Base-by-base conservation (phyloP, 2,797 vertebrate species). In the Orestias chungarensis region DNA sequence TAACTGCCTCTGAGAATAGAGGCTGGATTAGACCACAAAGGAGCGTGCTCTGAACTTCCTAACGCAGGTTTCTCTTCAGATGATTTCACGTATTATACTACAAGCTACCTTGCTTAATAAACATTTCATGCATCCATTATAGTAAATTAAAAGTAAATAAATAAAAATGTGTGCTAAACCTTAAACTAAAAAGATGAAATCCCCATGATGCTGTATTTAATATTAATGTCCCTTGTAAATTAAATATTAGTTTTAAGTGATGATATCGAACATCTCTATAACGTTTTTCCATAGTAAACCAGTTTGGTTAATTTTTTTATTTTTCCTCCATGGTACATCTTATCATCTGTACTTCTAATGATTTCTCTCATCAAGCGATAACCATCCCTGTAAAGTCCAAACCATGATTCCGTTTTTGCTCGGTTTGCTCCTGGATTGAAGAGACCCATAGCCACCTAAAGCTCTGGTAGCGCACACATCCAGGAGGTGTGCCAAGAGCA, bases 401-500 rank as follows among this genome's bases (percentile, higher is more conserved):
- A 71, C 68, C 69, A 38, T 54, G 84, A 83, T 85, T 83, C 66
- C 72, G 82, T 83, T 81, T 78, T 75, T 73, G 61, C 77, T 82
- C 74, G 71, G 82, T 27, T 86, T 80, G 82, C 87, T 75, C 82
- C 49, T 87, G 75, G 80, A 87, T 83, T 79, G 78, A 44, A 82
- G 67, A 82, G 81, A 82, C 50, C 77, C 82, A 73, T 62, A 62
- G 78, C 78, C 71, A 68, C 44, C 50, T 50, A 72, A 77, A 73
- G 70, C 83, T 86, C 83, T 77, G 72, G 77, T 83, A 87, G 90
- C 92, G 85, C 88, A 83, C 87, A 80, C 69, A 83, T 89, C 84
- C 70, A 87, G 86, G 87, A 86, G 74, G 74, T 64, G 70, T 91
- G 91, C 92, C 93, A 93, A 90, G 82, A 92, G 77, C 84, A 87